These are phyloP conservation scores for Electrophaes corylata DNA, from an alignment of 2,888 invertebrate species.

Conservation along the genomic window DNA sequence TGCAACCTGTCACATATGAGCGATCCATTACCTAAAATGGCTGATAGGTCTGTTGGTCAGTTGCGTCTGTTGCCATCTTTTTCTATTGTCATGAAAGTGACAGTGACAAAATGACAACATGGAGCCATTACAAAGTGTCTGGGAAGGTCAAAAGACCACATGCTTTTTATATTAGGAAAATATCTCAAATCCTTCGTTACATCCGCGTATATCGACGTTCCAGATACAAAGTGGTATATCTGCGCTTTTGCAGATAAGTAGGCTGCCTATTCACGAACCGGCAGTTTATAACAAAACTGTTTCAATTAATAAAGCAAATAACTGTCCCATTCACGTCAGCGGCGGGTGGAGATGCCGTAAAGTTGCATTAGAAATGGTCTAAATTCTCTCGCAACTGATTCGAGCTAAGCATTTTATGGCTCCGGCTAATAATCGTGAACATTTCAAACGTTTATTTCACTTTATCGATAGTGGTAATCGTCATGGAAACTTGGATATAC, in stretches of 20 bases:
- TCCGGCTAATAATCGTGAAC: neutral
- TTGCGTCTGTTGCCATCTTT: too few relatives aligned
- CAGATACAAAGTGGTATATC: neutral
- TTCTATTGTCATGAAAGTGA: too few relatives aligned
- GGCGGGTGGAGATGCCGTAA: neutral
- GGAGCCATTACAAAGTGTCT: too few relatives aligned
- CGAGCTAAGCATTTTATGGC: conserved; percentile 6
- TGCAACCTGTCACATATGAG: too few relatives aligned
- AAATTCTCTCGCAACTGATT: conserved; percentile 5
- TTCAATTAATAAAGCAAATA: conserved; percentile 21
- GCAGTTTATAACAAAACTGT: conserved; percentile 10
- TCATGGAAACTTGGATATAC: neutral
- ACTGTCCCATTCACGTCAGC: conserved; percentile 16
- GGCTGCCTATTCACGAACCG: conserved; percentile 10
- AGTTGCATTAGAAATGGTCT: conserved; percentile 6
- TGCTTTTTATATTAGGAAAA: too few relatives aligned
- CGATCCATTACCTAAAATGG: too few relatives aligned
- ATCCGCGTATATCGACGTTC: neutral
- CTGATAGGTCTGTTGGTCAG: too few relatives aligned
- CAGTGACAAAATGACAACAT: too few relatives aligned
- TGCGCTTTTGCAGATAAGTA: conserved; percentile 1
- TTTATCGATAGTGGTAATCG: neutral
- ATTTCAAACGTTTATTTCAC: neutral
- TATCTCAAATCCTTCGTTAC: neutral
- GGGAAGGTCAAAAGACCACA: too few relatives aligned